Evolutionary conservation across 2,888 invertebrate genomes (phyloP), one percentile per base, ranked within the genome.

Genomic region (Belgica antarctica): DNA sequence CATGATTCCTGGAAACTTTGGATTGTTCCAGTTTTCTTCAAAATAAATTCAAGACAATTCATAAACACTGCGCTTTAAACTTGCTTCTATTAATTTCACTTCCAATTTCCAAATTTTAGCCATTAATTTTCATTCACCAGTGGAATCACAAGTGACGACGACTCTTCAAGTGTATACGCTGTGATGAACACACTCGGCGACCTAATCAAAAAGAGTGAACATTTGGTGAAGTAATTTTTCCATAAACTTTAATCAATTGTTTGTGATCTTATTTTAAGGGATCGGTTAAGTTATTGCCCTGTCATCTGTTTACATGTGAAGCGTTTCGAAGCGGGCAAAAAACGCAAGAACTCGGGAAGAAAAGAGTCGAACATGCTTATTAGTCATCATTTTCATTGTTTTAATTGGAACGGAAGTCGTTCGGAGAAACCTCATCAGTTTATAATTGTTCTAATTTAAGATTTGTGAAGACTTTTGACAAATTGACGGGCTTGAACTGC

Each of bases 261-360:
- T 57, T 57, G 31, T 57, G 57, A 68, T 68, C 68, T 57, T 22
- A 68, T 68, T 68, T 27, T 5, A 19, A 34, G 57, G 68, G 68
- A 52, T 68, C 31, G 68, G 68, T 68, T 68, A 28, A 62, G 17
- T 34, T 68, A 65, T 65, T 46, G 24, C 63, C 63, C 63, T n/a
- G 57, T 68, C 68, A 68, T 57, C 57, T 68, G 34, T 57, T 68
- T 57, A 68, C 57, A 57, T 68, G 31, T 34, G 57, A 68, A 68
- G 65, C 47, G 24, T 63, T 41, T 63, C 25, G 15, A 47, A 34
- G 7, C 17, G 2, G n/a, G 25, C 28, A 65, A 27, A 65, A 25
- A 27, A 52, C 3, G 47, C 47, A 27, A n/a, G n/a, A n/a, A n/a
- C n/a, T n/a, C n/a, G n/a, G n/a, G n/a, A n/a, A n/a, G n/a, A n/a